Evolutionary conservation across 2,888 invertebrate species (phyloP).

Genomic region (Sesia apiformis): DNA sequence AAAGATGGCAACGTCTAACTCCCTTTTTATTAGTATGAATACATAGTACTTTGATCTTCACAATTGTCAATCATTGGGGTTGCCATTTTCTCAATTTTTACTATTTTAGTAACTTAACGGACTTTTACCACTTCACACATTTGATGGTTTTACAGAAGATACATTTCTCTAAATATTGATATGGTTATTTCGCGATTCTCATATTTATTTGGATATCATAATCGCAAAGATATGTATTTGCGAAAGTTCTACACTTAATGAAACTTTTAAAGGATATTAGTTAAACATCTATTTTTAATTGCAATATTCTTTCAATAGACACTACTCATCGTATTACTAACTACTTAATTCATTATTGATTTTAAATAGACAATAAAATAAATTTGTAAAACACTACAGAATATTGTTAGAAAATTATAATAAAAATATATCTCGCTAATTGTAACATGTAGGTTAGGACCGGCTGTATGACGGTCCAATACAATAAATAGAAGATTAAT

Average conservation of each 20-base stretch:
- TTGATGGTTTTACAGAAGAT: slow-evolving; percentile 4
- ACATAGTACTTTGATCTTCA: slow-evolving; percentile 2
- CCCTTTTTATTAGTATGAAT: too few relatives aligned
- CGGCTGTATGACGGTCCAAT: slow-evolving; percentile 23
- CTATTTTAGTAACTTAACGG: slow-evolving; percentile 13
- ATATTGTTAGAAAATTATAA: slow-evolving; percentile 69
- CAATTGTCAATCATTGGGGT: slow-evolving; percentile 9
- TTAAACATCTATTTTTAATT: slow-evolving; percentile 44
- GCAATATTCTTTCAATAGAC: slow-evolving; percentile 47
- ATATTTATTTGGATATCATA: background rate
- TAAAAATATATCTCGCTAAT: slow-evolving; percentile 54
- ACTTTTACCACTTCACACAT: slow-evolving; percentile 14
- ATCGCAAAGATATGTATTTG: slow-evolving; percentile 50
- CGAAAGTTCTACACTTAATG: slow-evolving; percentile 33
- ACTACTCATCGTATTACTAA: slow-evolving; percentile 45
- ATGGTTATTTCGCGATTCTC: slow-evolving; percentile 1
- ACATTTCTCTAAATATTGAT: slow-evolving; percentile 7
- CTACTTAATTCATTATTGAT: slow-evolving; percentile 45
- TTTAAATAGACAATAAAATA: slow-evolving; percentile 56
- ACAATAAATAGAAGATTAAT: slow-evolving; percentile 59
- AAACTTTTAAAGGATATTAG: slow-evolving; percentile 28
- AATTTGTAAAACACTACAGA: slow-evolving; percentile 63
- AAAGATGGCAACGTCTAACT: too few relatives aligned
- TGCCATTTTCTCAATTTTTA: slow-evolving; percentile 15
- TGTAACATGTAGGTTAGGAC: slow-evolving; percentile 47